These are phyloP conservation scores for Enhydra lutris DNA, from an alignment of 2,113 vertebrate species.

Conservation along the genomic window DNA sequence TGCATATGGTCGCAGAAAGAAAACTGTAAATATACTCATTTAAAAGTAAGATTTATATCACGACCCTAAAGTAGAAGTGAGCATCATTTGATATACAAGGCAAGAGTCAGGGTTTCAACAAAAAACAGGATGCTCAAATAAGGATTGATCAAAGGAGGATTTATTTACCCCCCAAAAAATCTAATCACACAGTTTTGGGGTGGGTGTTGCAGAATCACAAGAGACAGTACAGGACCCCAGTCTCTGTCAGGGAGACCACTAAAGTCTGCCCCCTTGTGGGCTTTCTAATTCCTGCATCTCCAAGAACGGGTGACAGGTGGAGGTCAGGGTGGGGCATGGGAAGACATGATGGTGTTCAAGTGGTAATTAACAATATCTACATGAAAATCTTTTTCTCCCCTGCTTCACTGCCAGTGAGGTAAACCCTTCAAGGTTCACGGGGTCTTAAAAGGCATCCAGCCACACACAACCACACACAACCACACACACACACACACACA, in stretches of 20 bases:
- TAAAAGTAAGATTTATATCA: not conserved
- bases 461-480: not conserved
- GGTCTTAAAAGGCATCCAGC: not conserved
- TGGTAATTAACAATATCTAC: no score
- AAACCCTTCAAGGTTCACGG: not conserved
- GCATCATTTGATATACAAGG: not conserved
- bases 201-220: not conserved
- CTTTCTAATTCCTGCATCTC: not conserved
- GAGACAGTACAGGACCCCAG: not conserved
- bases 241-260: not conserved
- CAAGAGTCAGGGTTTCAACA: not conserved
- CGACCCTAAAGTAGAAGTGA: not conserved
- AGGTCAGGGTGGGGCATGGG: not conserved
- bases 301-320: not conserved
- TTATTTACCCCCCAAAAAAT: no score
- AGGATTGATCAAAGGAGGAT: not conserved
- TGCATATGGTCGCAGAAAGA: not conserved
- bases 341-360: not conserved
- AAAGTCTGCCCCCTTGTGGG: not conserved
- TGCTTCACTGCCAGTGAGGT: not conserved
- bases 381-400: not conserved
- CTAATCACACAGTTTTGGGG: not conserved
- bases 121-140: not conserved
- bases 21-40: not conserved
- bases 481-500: not conserved